Base-by-base conservation (phyloP, 2,888 invertebrate genomes). In the Siphlonurus alternatus region DNA sequence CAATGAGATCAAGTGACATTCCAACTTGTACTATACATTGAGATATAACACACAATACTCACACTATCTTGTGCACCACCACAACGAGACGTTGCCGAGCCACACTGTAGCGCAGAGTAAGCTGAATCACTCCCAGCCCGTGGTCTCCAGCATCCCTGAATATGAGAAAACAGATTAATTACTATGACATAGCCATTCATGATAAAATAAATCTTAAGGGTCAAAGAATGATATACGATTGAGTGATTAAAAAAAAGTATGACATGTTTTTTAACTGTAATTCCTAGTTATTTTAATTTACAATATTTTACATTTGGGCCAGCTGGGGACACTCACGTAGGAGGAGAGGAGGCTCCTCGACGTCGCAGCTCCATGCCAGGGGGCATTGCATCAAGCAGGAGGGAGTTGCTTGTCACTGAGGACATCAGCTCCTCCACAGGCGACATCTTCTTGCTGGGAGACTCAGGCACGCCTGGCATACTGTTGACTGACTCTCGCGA, bases 51-150 rank as follows among this genome's bases (percentile, higher is more conserved):
- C 24, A 22, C n/a, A 25, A 25, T 70, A 82, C 89, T 84, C 81
- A 93, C 91, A 86, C 84, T 68, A 94, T 87, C 79, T 91, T 92
- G 75, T 96, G 94, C 1, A 96, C 85, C 15, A 90, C 88, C 38
- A 94, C 81, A 63, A 87, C 83, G 20, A 96, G 80, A 66, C 87
- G 85, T 76, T 93, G 92, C 63, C 92, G 81, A 70, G 86, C 88
- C 63, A 85, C 81, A 71, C 90, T 91, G 77, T 93, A 95, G 63
- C 89, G 84, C 56, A 95, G 78, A 0, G 93, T 90, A 61, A 96
- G 73, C 73, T 93, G 86, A 67, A 96, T 87, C 67, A 89, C 83
- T 0, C 92, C 91, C 64, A 90, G 76, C 15, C 86, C 87, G 54
- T 84, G 81, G 67, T 86, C 87, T 1, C 89, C 89, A n/a, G 84